Conservation (phyloP, 2,113 vertebrate genomes). For the Eubucco bourcierii region DNA sequence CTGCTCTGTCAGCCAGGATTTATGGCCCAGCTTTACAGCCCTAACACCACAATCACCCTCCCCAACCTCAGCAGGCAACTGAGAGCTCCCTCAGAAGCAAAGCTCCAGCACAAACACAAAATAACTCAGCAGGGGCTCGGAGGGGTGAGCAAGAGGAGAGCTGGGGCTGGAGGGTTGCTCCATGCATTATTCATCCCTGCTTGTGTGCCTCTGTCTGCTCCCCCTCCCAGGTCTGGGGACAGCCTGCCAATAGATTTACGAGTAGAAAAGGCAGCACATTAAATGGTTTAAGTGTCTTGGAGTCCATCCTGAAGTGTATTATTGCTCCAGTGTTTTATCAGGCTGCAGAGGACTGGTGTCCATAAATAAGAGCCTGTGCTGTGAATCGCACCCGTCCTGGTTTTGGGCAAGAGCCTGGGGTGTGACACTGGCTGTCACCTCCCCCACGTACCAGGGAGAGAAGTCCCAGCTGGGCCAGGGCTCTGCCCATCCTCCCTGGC, state of each 20-base stretch:
- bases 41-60: conserved; percentile 12
- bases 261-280: conserved; percentile 42
- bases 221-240: conserved; percentile 20
- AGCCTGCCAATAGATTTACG: conserved; percentile 57
- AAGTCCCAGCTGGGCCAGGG: neutral
- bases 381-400: neutral
- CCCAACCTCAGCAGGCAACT: conserved; percentile 16
- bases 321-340: conserved; percentile 56
- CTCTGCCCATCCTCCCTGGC: neutral
- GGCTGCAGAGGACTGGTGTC: neutral
- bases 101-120: conserved; percentile 41
- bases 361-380: conserved; percentile 3
- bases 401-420: neutral
- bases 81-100: neutral
- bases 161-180: conserved; percentile 14
- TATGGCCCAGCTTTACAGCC: conserved; percentile 42
- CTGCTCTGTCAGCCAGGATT: conserved; percentile 27
- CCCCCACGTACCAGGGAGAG: rapidly evolving
- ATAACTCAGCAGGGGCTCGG: conserved; percentile 22
- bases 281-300: conserved; percentile 58
- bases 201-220: neutral
- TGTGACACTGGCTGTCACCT: neutral
- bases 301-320: conserved; percentile 59
- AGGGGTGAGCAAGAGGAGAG: neutral
- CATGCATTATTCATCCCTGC: conserved; percentile 48